Conservation (phyloP, 2,888 invertebrate genomes). For the Pyrocoelia pectoralis region DNA sequence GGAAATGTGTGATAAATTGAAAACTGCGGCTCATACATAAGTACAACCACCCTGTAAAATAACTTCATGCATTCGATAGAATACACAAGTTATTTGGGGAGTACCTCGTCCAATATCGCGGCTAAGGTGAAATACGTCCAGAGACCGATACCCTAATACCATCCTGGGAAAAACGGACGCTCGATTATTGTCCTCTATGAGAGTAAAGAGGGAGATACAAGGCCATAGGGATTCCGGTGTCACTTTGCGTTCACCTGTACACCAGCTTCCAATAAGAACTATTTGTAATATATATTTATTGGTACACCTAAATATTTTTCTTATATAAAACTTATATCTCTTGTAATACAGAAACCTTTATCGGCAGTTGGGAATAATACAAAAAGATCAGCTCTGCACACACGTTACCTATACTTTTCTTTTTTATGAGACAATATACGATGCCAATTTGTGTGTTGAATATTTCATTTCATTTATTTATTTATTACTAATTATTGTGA, state of each 20-base stretch:
- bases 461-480: too few relatives aligned
- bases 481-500: too few relatives aligned
- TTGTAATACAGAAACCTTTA: conserved; percentile 9
- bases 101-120: conserved; percentile 46
- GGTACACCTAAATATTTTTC: conserved; percentile 17
- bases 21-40: too few relatives aligned
- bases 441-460: not conserved
- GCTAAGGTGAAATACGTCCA: conserved; percentile 47
- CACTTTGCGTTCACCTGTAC: conserved; percentile 45
- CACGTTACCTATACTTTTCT: conserved; percentile 1
- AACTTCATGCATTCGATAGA: conserved; percentile 36
- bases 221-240: conserved; percentile 44
- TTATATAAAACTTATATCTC: conserved; percentile 10
- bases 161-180: conserved; percentile 44
- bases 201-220: conserved; percentile 49
- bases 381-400: conserved; percentile 4
- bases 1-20: too few relatives aligned
- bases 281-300: conserved; percentile 43
- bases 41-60: conserved; percentile 33
- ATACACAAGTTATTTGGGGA: conserved; percentile 45
- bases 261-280: conserved; percentile 36
- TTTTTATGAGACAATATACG: not conserved
- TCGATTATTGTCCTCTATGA: conserved; percentile 48
- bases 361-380: conserved; percentile 8
- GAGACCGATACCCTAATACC: conserved; percentile 46